phyloP scores from a whole-genome alignment of 2,797 vertebrate species.

The Emydoidea blandingii region DNA sequence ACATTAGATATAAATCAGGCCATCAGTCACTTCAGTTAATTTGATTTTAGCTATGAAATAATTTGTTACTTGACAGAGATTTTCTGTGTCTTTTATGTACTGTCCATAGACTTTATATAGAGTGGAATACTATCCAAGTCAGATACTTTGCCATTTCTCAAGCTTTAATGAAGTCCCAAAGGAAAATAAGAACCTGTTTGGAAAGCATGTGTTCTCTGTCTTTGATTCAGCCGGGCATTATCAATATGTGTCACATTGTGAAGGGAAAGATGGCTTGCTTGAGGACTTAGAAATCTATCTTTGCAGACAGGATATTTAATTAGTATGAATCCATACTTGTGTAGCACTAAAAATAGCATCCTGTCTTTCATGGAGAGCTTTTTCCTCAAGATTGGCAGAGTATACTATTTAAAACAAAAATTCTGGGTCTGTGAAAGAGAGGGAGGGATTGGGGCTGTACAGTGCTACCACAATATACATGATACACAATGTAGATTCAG shows the following conservation, averaged over 20 bases:
- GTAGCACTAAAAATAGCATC: background rate
- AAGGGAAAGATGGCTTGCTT: background rate
- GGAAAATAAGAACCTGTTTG: slow-evolving; percentile 20
- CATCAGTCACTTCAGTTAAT: background rate
- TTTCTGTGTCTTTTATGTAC: background rate
- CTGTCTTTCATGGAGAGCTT: background rate
- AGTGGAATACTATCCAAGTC: background rate
- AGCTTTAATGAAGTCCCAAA: slow-evolving; percentile 56
- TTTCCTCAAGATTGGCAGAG: background rate
- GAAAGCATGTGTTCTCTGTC: background rate
- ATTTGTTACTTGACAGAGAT: background rate
- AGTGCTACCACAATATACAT: accelerated
- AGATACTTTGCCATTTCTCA: background rate
- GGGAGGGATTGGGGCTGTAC: background rate
- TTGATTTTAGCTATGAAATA: background rate
- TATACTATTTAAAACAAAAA: background rate
- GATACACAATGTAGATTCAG: background rate
- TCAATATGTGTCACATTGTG: background rate
- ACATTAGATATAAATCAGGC: background rate
- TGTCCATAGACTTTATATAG: background rate
- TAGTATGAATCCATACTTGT: background rate
- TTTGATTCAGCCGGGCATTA: slow-evolving; percentile 8
- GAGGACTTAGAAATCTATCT: slow-evolving; percentile 2
- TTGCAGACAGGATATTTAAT: background rate
- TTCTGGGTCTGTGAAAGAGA: background rate